phyloP scores from a whole-genome alignment of 1,140 invertebrate genomes.

The Goniozus legneri region DNA sequence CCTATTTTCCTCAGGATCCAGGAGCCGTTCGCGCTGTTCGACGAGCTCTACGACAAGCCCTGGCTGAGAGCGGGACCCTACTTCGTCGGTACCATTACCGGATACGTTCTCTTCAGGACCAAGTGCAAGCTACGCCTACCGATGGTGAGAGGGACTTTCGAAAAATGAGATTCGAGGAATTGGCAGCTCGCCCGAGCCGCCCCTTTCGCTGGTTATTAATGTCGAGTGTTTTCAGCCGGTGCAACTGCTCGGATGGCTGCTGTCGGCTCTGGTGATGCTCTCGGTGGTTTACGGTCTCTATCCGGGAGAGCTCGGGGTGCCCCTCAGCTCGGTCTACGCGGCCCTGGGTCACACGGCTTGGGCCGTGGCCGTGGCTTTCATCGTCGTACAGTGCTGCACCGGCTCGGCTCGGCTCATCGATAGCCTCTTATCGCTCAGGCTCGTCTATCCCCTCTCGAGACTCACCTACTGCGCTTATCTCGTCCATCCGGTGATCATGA shows the following conservation, averaged over 20 bases:
- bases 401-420: conserved; percentile 72
- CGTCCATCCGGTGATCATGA: conserved; percentile 83
- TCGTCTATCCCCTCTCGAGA: conserved; percentile 79
- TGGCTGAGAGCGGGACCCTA: conserved; percentile 80
- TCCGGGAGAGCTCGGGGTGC: conserved; percentile 63
- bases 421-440: conserved; percentile 72
- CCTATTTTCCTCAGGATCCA: conserved; percentile 55
- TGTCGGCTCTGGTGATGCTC: conserved; percentile 58
- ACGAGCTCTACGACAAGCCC: conserved; percentile 79
- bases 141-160: conserved; percentile 41
- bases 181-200: neutral
- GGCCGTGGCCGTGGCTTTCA: conserved; percentile 73
- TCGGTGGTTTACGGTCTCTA: conserved; percentile 76
- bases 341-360: conserved; percentile 67
- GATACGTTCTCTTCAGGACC: conserved; percentile 70
- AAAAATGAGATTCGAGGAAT: neutral
- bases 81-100: conserved; percentile 72
- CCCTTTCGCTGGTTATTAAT: neutral
- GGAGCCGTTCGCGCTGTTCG: conserved; percentile 78
- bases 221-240: conserved; percentile 21
- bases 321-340: conserved; percentile 59
- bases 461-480: conserved; percentile 89
- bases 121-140: conserved; percentile 66
- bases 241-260: conserved; percentile 58
- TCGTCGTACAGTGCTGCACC: conserved; percentile 75